Conservation (phyloP, 2,888 invertebrate species). For the Tricholauxania praeusta region DNA sequence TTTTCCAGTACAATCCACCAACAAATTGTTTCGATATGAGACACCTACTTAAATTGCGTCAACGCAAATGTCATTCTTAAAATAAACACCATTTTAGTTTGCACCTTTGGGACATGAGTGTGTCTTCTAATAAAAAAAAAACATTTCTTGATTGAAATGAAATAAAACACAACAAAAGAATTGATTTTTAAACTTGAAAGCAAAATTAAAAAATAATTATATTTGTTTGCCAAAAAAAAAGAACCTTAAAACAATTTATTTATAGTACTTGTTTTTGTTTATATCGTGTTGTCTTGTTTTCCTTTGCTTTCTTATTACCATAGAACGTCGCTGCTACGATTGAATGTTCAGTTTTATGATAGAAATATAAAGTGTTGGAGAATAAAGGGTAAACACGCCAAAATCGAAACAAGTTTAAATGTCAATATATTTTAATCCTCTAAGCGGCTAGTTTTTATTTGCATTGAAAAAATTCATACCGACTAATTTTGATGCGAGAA, state of each 20-base stretch:
- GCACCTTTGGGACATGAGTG: background rate
- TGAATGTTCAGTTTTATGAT: slow-evolving; percentile 14
- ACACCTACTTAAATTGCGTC: too few species aligned
- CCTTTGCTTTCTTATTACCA: background rate
- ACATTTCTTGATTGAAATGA: slow-evolving; percentile 25
- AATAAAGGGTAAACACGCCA: background rate
- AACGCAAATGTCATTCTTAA: too few species aligned
- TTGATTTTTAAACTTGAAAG: background rate
- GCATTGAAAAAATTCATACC: too few species aligned
- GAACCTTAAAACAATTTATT: slow-evolving; percentile 32
- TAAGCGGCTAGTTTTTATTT: too few species aligned
- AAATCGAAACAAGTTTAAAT: slow-evolving; percentile 6
- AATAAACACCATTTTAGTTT: too few species aligned
- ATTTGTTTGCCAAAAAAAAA: slow-evolving; percentile 43
- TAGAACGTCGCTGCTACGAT: background rate
- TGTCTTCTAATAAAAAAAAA: slow-evolving; percentile 8
- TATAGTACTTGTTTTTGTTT: slow-evolving; percentile 1
- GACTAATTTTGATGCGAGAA: too few species aligned
- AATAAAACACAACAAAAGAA: background rate
- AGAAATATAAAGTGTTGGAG: slow-evolving; percentile 30
- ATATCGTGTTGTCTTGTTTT: background rate
- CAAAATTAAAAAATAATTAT: slow-evolving; percentile 30
- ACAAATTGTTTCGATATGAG: too few species aligned
- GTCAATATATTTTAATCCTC: too few species aligned
- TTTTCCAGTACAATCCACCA: too few species aligned